Evolutionary conservation across 1,140 invertebrate genomes (phyloP).

Genomic region (Bombus confusus): DNA sequence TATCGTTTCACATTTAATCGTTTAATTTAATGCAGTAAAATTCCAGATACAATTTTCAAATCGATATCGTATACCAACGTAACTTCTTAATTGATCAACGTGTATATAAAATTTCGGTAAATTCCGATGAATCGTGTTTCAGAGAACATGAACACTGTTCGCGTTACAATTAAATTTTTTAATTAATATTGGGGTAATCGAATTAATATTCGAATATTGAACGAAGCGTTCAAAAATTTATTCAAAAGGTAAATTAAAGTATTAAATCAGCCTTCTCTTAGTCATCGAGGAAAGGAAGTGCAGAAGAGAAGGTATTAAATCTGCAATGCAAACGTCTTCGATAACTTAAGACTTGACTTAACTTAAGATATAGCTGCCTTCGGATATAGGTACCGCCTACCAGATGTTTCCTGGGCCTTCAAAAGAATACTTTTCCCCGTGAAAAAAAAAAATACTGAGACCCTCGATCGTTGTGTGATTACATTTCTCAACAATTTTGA

Average conservation of each 20-base stretch:
- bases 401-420: slow-evolving; percentile 3
- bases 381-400: slow-evolving; percentile 13
- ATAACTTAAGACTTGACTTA: slow-evolving; percentile 2
- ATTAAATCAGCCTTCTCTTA: not conserved
- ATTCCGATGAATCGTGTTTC: not conserved
- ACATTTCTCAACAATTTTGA: not conserved
- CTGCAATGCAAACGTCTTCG: slow-evolving; percentile 25
- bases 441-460: not conserved
- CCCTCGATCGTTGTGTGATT: not conserved
- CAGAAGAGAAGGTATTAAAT: slow-evolving; percentile 7
- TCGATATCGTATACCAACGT: too few relatives aligned
- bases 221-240: not conserved
- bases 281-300: not conserved
- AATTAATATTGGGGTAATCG: not conserved
- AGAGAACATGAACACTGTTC: not conserved
- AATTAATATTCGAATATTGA: not conserved
- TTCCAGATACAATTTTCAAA: too few relatives aligned
- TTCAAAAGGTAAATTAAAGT: not conserved
- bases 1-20: too few relatives aligned
- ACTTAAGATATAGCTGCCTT: not conserved
- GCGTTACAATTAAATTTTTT: not conserved
- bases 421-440: too few relatives aligned
- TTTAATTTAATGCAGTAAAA: too few relatives aligned
- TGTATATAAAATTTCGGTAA: not conserved
- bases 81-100: not conserved